phyloP scores from a whole-genome alignment of 1,140 invertebrate genomes.

The Oreohelix idahoensis region DNA sequence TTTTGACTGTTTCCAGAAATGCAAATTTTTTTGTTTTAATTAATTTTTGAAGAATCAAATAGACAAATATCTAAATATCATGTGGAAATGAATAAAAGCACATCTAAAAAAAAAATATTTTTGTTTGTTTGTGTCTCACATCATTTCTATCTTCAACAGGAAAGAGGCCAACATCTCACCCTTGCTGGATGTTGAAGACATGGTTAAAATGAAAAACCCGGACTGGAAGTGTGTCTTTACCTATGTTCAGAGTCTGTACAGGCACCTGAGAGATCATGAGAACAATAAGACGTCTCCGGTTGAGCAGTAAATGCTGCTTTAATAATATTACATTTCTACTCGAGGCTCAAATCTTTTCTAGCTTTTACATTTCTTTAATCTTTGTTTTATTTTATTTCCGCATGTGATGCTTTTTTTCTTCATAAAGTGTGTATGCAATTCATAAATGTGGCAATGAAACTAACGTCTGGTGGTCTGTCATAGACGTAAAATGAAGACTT shows the following conservation, averaged over 20 bases:
- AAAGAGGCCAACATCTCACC: constrained; percentile 96
- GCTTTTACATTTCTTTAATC: neutral
- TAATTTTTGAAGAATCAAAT: too few species aligned
- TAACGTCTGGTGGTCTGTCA: too few species aligned
- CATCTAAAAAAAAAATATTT: too few species aligned
- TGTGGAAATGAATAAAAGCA: too few species aligned
- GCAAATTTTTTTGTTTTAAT: too few species aligned
- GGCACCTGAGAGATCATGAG: constrained; percentile 72
- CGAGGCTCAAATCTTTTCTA: neutral
- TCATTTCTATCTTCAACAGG: constrained; percentile 82
- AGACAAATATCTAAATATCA: too few species aligned
- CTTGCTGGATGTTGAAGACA: constrained; percentile 96
- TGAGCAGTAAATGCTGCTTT: constrained; percentile 18
- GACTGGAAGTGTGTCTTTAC: constrained; percentile 99
- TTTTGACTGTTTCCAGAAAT: too few species aligned
- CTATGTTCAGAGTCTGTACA: constrained; percentile 97
- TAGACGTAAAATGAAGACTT: too few species aligned
- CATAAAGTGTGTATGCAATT: too few species aligned
- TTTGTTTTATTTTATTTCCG: neutral
- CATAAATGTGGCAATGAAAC: too few species aligned
- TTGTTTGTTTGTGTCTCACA: too few species aligned
- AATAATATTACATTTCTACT: neutral
- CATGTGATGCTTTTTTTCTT: neutral
- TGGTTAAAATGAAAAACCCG: constrained; percentile 88
- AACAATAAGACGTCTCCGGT: constrained; percentile 46